Evolutionary conservation across 2,113 vertebrate species (phyloP), one percentile per base, ranked within the genome.

Genomic region (Choloepus hoffmanni): DNA sequence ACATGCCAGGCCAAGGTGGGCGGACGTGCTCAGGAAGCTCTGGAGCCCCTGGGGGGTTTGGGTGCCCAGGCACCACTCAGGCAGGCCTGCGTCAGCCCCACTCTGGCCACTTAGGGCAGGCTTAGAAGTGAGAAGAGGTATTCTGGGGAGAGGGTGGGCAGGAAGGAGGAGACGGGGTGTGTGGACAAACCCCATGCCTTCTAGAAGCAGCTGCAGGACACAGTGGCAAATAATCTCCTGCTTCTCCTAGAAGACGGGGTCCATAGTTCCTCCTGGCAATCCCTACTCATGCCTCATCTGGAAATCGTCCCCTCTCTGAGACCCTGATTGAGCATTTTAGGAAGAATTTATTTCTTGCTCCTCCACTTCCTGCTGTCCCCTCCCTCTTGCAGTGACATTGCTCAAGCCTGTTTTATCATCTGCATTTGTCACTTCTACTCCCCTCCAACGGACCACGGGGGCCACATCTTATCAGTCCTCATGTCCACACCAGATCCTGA

Each of bases 1-100:
- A 5, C 0, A 2, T 3, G 3, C 7, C 9, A 1, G 9, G n/a
- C 53, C 10, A 6, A 68, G 81, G n/a, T 0, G 1, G 3, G 16
- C 1, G 1, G 62, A 0, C 3, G 2, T 53, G 50, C 76, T 33
- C 15, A 16, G 74, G 48, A 33, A 33, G 45, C 28, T 53, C 45
- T 18, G 48, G 50, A 19, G 45, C 24, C 36, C 1, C 16, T 13
- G 8, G 18, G 16, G 21, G 4, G 53, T 18, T 14, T 3, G 5
- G 15, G 11, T 7, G 18, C 21, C 53, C 24, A 24, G 45, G 16
- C 48, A 33, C 18, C 16, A 30, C 40, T 50, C 48, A 33, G 43
- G 28, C 1, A 28, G 77, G 70, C 48, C 45, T 9, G 3, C 7
- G 8, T 70, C 74, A 77, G 43, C 45, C 28, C 13, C 28, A 21